These are phyloP conservation scores for Ia io DNA, from an alignment of 2,113 vertebrate genomes.

Conservation along the genomic window DNA sequence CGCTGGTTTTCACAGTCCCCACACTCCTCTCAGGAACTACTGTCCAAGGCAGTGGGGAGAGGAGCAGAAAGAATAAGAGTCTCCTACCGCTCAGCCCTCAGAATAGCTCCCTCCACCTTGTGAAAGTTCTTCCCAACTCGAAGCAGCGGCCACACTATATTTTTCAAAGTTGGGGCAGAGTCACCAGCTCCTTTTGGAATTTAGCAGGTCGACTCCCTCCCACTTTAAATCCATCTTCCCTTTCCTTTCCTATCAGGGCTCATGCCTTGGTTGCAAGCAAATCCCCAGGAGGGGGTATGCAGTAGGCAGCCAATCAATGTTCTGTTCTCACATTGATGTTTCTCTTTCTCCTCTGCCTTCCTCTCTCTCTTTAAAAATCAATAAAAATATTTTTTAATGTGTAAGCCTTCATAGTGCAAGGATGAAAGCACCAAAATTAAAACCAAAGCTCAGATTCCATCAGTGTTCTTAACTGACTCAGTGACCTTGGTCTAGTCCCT, in stretches of 20 bases:
- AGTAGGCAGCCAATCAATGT: no score
- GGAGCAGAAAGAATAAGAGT: not conserved
- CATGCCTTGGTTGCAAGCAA: no score
- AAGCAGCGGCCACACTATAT: not conserved
- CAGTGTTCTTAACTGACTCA: not conserved
- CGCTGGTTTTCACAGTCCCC: not conserved
- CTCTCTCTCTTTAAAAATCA: no score
- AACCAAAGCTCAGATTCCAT: not conserved
- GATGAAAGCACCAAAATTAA: not conserved
- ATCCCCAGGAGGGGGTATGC: no score
- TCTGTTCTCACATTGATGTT: no score
- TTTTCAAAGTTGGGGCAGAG: not conserved
- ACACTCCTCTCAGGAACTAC: not conserved
- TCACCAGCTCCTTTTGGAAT: not conserved
- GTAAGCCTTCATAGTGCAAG: not conserved
- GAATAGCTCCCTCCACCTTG: not conserved
- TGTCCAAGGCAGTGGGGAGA: no score
- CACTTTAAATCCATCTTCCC: not conserved
- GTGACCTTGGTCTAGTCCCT: not conserved
- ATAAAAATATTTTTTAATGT: not conserved
- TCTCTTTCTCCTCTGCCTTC: no score
- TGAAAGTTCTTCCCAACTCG: not conserved
- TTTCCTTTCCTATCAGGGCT: not conserved
- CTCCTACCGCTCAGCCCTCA: not conserved
- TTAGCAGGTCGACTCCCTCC: not conserved